Evolutionary conservation across 2,797 vertebrate genomes (phyloP), one percentile per base, ranked within the genome.

Genomic region (Siniperca scherzeri): DNA sequence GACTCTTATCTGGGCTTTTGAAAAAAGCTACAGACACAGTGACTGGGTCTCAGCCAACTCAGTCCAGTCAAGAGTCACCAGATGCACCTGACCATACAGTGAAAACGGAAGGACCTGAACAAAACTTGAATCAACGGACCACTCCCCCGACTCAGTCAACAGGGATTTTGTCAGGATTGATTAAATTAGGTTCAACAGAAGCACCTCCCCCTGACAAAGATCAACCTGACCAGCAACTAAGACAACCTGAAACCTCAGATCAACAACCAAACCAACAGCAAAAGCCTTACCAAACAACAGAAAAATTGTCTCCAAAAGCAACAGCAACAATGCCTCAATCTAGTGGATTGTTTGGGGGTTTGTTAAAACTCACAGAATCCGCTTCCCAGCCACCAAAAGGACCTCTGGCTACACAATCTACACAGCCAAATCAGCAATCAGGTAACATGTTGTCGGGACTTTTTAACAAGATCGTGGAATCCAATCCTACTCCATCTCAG

Each of bases 301-400:
- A 87, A 69, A 77, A 85, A 42, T 7, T 56, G 68, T 30, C 69
- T 44, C 81, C 72, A 22, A 91, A 88, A 61, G 36, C 56, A 81
- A 44, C 84, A 30, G 10, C 74, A 85, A 14, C 86, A 82, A 21
- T 44, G 12, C 44, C 91, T 59, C 93, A 95, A 79, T 78, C 93
- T 80, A 90, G 91, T 89, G 94, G 94, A 60, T 81, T 97, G 50
- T 93, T 97, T 85, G 93, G 94, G 55, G 95, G 96, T 0, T 91
- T 96, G 73, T 88, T 96, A 77, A 98, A 96, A 91, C 91, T 95
- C 67, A 91, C 93, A 80, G 96, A 97, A 87, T 94, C 91, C 48
- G 48, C 87, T 62, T 79, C 84, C 7, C 92, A 94, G 55, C 48
- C 81, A 74, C 88, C 82, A 22, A 81, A 88, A 86, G 82, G 33